Conservation (phyloP, 35 echinoderm and acorn worm species). For the Strongylocentrotus purpuratus region DNA sequence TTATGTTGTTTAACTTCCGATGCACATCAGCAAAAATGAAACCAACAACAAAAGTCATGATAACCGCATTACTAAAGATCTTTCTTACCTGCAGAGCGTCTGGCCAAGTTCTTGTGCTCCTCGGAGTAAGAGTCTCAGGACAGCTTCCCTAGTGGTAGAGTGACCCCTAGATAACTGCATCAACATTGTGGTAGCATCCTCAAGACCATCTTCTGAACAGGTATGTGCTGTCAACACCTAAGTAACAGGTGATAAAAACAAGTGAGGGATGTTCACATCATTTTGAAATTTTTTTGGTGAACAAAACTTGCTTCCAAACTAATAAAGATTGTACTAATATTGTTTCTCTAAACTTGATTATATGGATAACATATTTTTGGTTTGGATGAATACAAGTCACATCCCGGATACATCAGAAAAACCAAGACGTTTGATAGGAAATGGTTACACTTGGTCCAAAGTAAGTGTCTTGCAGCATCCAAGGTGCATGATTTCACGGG, state of each 20-base stretch:
- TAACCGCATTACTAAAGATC: too few relatives aligned
- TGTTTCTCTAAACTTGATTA: too few relatives aligned
- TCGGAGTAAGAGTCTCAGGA: constrained; percentile 72
- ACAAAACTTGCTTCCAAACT: too few relatives aligned
- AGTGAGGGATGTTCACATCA: neutral
- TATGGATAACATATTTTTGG: too few relatives aligned
- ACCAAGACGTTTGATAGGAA: too few relatives aligned
- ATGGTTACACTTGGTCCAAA: too few relatives aligned
- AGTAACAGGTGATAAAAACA: neutral
- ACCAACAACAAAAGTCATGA: too few relatives aligned
- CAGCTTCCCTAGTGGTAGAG: constrained; percentile 72
- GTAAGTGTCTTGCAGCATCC: too few relatives aligned
- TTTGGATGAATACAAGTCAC: too few relatives aligned
- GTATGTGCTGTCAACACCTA: constrained; percentile 94
- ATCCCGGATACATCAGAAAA: too few relatives aligned
- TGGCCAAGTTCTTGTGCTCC: constrained; percentile 86
- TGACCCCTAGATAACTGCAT: constrained; percentile 92
- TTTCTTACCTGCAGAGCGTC: constrained; percentile 89
- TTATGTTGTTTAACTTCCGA: neutral
- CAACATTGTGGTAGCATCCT: constrained; percentile 90
- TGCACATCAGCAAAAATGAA: neutral
- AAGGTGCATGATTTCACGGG: too few relatives aligned
- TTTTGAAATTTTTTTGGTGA: neutral
- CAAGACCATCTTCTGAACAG: constrained; percentile 94
- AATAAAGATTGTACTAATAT: too few relatives aligned